A percentile compares a stretch with the other conserved stretches of the same genome.
phyloP scores from a whole-genome alignment of 2,888 invertebrate genomes.

The Eilema griseolum region DNA sequence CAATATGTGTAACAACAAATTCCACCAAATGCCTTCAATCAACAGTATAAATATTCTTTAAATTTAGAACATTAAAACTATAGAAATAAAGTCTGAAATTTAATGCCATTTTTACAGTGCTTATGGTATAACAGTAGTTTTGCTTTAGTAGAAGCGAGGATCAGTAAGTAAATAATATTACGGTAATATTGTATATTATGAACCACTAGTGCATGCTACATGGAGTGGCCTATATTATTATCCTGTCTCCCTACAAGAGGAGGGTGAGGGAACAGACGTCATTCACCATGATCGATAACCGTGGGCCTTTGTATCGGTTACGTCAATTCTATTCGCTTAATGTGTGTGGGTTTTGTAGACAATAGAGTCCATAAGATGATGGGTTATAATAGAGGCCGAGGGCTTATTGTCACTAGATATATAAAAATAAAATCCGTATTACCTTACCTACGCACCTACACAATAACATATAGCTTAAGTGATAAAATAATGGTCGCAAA shows the following conservation, averaged over 20 bases:
- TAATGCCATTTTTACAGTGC: no score
- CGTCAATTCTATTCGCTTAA: slow-evolving; percentile 6
- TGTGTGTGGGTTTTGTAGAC: neutral
- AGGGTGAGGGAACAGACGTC: neutral
- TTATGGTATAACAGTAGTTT: no score
- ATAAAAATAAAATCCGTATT: no score
- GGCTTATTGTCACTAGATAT: neutral
- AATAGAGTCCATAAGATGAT: neutral
- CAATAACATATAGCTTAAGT: no score
- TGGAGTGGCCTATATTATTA: neutral
- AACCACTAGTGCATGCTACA: neutral
- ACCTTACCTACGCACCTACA: no score
- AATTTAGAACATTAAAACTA: no score
- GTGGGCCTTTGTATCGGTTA: slow-evolving; percentile 43
- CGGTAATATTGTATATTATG: neutral
- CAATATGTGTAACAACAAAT: no score
- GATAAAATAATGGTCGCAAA: no score
- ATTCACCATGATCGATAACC: slow-evolving; percentile 14
- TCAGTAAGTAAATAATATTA: neutral
- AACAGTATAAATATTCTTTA: no score
- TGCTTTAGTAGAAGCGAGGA: no score
- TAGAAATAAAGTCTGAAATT: no score
- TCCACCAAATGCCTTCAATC: no score
- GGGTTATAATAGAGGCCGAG: neutral
- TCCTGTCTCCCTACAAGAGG: neutral